Percentiles rank a stretch among this genome's conserved stretches.
phyloP scores from a whole-genome alignment of 2,113 vertebrate species.

The Patagioenas fasciata region DNA sequence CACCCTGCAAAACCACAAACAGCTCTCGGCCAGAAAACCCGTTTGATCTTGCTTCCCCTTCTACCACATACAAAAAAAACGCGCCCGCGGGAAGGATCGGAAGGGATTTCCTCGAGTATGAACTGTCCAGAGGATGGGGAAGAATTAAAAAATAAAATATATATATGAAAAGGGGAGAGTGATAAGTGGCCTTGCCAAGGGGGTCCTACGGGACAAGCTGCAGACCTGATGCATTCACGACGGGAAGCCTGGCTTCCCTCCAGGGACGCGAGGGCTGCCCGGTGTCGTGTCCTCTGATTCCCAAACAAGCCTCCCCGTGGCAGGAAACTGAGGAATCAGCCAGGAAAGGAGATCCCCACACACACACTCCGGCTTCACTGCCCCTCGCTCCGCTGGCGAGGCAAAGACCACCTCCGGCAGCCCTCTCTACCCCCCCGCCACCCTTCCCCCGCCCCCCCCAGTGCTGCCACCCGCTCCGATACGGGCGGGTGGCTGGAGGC shows the following conservation, averaged over 20 bases:
- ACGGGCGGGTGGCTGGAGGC: slow-evolving; percentile 19
- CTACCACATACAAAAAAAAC: background rate
- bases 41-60: slow-evolving; percentile 68
- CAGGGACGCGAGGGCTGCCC: slow-evolving; percentile 15
- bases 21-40: slow-evolving; percentile 12
- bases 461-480: background rate
- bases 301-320: background rate
- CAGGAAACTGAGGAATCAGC: background rate
- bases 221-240: slow-evolving; percentile 3
- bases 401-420: background rate
- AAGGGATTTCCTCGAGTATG: slow-evolving; percentile 1
- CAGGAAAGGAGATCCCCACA: background rate
- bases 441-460: too few species aligned
- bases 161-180: background rate
- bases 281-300: slow-evolving; percentile 16
- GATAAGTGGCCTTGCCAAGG: background rate
- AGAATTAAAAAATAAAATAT: background rate
- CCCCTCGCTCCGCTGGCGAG: background rate
- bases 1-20: slow-evolving; percentile 67
- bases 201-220: background rate
- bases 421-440: background rate
- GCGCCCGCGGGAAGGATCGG: background rate
- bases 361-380: background rate
- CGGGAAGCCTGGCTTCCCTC: slow-evolving; percentile 43
- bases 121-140: background rate